Base-by-base conservation (phyloP, 30 jellyfish, hydroid and myxozoan species). In the Catostylus mosaicus region DNA sequence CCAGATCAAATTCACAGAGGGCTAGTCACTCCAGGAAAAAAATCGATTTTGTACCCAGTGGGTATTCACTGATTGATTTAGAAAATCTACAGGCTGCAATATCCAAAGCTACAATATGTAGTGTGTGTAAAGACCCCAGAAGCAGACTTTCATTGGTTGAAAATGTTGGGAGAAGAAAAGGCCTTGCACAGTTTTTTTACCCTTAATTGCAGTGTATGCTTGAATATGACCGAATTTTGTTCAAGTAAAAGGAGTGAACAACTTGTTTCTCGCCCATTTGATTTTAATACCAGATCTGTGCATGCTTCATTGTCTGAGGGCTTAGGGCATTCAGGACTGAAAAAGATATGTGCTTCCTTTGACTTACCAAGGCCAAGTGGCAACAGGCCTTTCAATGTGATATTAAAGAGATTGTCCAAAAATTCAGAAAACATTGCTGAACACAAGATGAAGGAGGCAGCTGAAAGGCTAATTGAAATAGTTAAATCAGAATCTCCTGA, bases 271-370 rank as follows among this genome's bases (percentile, higher is more conserved):
- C 40, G 43, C 23, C 68, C 83, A 24, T 71, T 8, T 71, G 83
- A 71, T 12, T 33, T 71, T 12, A 71, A 71, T 48, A 43, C 45
- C 30, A 71, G 83, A 43, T 34, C 83, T 16, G 83, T 43, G 32
- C 68, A 71, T 71, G 83, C 69, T 26, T 22, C 67, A 26, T 65
- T 37, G 12, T 65, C 64, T 54, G 52, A 24, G 51, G 77, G 78
- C 14, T 31, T 75, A 10, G 87, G 87, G 22, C 87, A 75, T 75
- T 22, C 87, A 40, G 87, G 87, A 11, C 84, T 75, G n/a, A 32
- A 12, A n/a, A 51, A 54, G 60, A n/a, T 75, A 1, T 75, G 87
- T 75, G 87, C 77, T 48, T 56, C 63, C 0, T 23, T 75, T 35
- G 87, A 57, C 54, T 54, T 46, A 51, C 70, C 87, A 54, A 36